phyloP scores from a whole-genome alignment of 1,140 invertebrate genomes.

The Caenorhabditis latens region DNA sequence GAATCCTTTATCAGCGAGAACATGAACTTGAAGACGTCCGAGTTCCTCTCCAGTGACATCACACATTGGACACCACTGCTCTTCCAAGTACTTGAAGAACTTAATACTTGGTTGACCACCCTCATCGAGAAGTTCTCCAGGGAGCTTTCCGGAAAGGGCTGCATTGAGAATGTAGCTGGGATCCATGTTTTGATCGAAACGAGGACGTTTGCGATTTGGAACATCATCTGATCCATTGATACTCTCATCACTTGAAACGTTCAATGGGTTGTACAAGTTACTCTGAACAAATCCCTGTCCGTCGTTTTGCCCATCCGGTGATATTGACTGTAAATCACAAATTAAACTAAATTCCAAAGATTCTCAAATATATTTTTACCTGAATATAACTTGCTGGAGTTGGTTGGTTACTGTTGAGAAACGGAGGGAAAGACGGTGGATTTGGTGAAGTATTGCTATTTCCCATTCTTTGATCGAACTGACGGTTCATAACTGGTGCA shows the following conservation, averaged over 20 bases:
- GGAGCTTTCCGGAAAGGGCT: conserved; percentile 8
- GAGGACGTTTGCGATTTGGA: conserved; percentile 47
- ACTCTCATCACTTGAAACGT: conserved; percentile 57
- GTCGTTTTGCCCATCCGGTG: not conserved
- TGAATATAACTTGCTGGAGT: conserved; percentile 14
- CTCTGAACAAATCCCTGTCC: conserved; percentile 43
- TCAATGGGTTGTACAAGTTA: conserved; percentile 53
- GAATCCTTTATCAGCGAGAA: conserved; percentile 77
- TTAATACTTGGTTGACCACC: conserved; percentile 63
- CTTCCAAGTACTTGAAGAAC: conserved; percentile 68
- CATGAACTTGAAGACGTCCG: conserved; percentile 67
- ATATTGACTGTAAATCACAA: conserved; percentile 3
- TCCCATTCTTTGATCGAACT: not conserved
- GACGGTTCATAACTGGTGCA: conserved; percentile 5
- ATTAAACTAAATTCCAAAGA: too few relatives aligned
- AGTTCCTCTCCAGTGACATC: conserved; percentile 67
- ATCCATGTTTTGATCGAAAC: conserved; percentile 35
- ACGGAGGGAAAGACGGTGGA: not conserved
- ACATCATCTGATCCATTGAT: conserved; percentile 47
- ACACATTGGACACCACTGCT: conserved; percentile 70
- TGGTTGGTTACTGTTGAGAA: not conserved
- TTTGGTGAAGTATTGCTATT: conserved; percentile 2
- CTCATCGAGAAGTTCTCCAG: conserved; percentile 5
- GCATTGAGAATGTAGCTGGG: conserved; percentile 19
- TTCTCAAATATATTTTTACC: not conserved